Conservation (phyloP, 2,888 invertebrate species). For the Ametastegia equiseti region DNA sequence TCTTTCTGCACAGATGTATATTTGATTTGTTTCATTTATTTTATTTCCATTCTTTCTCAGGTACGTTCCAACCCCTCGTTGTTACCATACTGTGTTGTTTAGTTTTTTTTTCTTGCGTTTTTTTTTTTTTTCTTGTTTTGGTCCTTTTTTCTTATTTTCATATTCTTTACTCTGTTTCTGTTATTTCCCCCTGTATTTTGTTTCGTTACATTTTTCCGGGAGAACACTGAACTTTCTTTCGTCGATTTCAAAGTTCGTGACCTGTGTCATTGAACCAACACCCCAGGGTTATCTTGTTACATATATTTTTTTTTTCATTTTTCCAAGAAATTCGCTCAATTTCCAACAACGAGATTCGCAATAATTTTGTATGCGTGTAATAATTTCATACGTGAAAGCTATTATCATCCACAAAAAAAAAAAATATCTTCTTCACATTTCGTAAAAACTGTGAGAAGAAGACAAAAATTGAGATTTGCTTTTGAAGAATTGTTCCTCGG, state of each 20-base stretch:
- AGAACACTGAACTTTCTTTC: not conserved
- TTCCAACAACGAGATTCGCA: no score
- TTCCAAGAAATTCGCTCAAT: not conserved
- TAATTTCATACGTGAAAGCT: no score
- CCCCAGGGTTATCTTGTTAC: not conserved
- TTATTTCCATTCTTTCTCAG: conserved; percentile 8
- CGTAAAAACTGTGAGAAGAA: no score
- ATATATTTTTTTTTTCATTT: not conserved
- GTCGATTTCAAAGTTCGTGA: not conserved
- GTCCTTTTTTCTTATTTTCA: conserved; percentile 30
- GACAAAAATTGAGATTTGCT: no score
- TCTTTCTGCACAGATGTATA: conserved; percentile 25
- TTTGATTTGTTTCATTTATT: conserved; percentile 31
- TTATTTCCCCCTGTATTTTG: not conserved
- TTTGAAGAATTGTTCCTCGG: no score
- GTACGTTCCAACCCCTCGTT: not conserved
- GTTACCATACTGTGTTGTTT: not conserved
- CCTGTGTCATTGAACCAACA: not conserved
- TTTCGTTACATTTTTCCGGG: not conserved
- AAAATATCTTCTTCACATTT: no score
- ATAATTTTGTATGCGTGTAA: no score
- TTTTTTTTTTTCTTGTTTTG: conserved; percentile 1
- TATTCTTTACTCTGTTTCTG: conserved; percentile 16
- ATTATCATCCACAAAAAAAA: no score
- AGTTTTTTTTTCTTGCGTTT: conserved; percentile 28